These are phyloP conservation scores for Aegotheles bennettii DNA, from an alignment of 2,113 vertebrate genomes.

Conservation along the genomic window DNA sequence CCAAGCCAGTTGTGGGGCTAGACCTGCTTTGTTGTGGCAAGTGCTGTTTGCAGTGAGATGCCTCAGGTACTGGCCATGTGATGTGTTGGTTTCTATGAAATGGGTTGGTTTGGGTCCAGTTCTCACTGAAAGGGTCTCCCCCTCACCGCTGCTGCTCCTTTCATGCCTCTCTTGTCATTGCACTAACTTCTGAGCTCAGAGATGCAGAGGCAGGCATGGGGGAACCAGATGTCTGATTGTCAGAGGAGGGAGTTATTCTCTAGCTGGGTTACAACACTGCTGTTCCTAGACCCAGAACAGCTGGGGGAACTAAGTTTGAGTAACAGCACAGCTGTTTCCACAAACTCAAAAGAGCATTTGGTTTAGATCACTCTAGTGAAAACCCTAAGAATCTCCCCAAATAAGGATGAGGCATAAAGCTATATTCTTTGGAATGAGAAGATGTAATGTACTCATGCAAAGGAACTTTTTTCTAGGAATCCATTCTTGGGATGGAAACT, in stretches of 20 bases:
- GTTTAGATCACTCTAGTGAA: not conserved
- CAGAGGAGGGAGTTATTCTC: not conserved
- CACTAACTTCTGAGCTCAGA: not conserved
- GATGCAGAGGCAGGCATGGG: not conserved
- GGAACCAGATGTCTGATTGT: not conserved
- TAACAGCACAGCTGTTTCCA: not conserved
- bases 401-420: not conserved
- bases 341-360: not conserved
- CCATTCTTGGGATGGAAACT: not conserved
- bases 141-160: not conserved
- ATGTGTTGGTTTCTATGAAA: not conserved
- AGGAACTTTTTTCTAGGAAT: not conserved
- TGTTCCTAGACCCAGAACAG: not conserved
- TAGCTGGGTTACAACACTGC: not conserved
- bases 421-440: too few relatives aligned
- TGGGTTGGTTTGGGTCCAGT: not conserved
- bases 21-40: not conserved
- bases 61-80: not conserved
- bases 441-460: too few relatives aligned
- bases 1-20: not conserved
- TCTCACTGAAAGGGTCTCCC: not conserved
- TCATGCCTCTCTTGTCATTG: not conserved
- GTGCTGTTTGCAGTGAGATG: not conserved
- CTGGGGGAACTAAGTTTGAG: not conserved
- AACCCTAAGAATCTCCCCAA: not conserved